Evolutionary conservation across 2,888 invertebrate species (phyloP).

Genomic region (Parnassius mnemosyne): DNA sequence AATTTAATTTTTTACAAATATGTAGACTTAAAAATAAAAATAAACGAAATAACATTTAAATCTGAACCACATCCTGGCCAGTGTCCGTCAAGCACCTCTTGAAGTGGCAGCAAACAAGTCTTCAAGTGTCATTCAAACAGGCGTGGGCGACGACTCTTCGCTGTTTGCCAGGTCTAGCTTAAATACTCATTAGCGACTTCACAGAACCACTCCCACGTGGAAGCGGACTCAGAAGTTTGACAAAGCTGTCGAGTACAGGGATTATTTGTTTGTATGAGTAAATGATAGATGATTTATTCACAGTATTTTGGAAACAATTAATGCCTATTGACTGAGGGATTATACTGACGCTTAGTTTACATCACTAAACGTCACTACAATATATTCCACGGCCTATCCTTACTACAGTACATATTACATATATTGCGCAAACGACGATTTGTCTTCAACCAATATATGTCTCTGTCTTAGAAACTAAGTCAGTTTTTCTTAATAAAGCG

Average conservation of each 20-base stretch:
- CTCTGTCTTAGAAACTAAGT: too few species aligned
- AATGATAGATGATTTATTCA: not conserved
- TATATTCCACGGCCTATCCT: too few species aligned
- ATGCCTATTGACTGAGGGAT: not conserved
- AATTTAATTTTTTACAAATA: too few species aligned
- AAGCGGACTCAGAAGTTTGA: not conserved
- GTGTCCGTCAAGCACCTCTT: not conserved
- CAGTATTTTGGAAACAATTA: not conserved
- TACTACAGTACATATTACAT: too few species aligned
- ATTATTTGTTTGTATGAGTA: not conserved
- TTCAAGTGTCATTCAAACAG: not conserved
- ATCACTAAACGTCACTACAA: too few species aligned
- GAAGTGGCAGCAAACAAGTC: not conserved
- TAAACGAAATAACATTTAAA: too few species aligned
- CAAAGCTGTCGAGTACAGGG: not conserved
- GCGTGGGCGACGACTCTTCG: conserved; percentile 6
- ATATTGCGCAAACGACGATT: too few species aligned
- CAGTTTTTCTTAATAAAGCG: too few species aligned
- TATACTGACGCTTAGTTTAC: too few species aligned
- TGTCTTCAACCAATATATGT: too few species aligned
- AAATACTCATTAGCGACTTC: conserved; percentile 12
- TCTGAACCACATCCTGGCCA: too few species aligned
- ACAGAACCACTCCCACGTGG: conserved; percentile 15
- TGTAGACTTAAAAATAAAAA: too few species aligned
- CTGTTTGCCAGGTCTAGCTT: not conserved